These are phyloP conservation scores for Strigamia transsilvanica DNA, from an alignment of 2,888 invertebrate species.

Conservation along the genomic window DNA sequence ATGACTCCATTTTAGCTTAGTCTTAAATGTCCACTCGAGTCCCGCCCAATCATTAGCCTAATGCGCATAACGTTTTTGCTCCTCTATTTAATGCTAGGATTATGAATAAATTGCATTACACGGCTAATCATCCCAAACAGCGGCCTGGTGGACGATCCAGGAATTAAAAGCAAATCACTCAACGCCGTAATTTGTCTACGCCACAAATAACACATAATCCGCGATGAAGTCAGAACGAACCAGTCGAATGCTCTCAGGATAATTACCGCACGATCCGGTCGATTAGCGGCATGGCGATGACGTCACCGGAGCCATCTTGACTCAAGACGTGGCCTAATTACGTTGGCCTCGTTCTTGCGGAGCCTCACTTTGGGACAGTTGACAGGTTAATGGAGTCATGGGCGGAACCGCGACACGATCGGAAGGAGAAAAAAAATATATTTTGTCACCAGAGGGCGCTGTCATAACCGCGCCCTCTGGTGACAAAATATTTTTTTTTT, in stretches of 20 bases:
- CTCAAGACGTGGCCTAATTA: background rate
- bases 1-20: background rate
- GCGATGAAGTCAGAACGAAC: background rate
- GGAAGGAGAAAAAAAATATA: too few relatives aligned
- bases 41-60: conserved; percentile 22
- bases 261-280: background rate
- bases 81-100: background rate
- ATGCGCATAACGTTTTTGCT: background rate
- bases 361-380: background rate
- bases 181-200: too few relatives aligned
- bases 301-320: background rate
- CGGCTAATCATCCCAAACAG: background rate
- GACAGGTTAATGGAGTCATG: conserved; percentile 35
- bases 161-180: background rate
- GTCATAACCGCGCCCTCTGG: background rate
- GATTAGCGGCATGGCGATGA: background rate
- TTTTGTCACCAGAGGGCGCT: too few relatives aligned
- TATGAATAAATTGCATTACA: conserved; percentile 15
- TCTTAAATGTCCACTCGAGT: background rate
- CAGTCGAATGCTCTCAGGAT: background rate
- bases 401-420: conserved; percentile 21
- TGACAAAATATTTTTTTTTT: background rate
- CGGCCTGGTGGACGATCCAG: background rate
- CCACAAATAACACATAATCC: background rate
- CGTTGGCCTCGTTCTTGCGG: background rate